These are phyloP conservation scores for Alligator mississippiensis DNA, from an alignment of 2,113 vertebrate genomes.

Conservation along the genomic window DNA sequence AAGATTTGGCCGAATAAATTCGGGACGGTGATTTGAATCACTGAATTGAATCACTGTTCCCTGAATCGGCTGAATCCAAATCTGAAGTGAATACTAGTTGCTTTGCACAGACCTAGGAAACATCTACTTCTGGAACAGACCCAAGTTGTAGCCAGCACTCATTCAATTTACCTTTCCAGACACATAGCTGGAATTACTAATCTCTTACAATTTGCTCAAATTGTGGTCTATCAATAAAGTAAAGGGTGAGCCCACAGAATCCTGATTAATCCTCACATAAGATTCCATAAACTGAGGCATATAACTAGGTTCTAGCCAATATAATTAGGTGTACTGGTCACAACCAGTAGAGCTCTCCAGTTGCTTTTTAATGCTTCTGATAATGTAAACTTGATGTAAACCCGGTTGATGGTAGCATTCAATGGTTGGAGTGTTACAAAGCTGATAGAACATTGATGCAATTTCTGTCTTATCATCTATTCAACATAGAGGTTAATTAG, in stretches of 20 bases:
- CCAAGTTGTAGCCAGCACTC: neutral
- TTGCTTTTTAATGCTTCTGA: neutral
- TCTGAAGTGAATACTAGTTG: too few species aligned
- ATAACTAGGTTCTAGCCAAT: neutral
- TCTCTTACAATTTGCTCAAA: neutral
- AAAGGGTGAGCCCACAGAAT: neutral
- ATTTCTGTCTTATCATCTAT: neutral
- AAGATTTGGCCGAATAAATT: too few species aligned
- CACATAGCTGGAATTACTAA: neutral
- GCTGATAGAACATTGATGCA: neutral
- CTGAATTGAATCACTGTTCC: too few species aligned
- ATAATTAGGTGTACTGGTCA: neutral
- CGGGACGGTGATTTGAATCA: too few species aligned
- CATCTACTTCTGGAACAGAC: neutral
- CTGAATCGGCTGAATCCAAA: too few species aligned
- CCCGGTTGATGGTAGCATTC: neutral
- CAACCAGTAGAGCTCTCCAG: neutral
- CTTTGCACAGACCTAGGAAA: too few species aligned
- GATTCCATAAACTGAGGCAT: rapidly evolving
- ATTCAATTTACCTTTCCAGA: neutral
- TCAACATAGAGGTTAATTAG: neutral
- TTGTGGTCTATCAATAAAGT: neutral
- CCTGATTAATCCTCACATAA: neutral
- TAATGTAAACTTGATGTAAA: neutral
- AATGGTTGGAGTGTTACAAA: neutral